These are phyloP conservation scores for Oryzaephilus surinamensis DNA, from an alignment of 1,140 invertebrate genomes.

Conservation along the genomic window DNA sequence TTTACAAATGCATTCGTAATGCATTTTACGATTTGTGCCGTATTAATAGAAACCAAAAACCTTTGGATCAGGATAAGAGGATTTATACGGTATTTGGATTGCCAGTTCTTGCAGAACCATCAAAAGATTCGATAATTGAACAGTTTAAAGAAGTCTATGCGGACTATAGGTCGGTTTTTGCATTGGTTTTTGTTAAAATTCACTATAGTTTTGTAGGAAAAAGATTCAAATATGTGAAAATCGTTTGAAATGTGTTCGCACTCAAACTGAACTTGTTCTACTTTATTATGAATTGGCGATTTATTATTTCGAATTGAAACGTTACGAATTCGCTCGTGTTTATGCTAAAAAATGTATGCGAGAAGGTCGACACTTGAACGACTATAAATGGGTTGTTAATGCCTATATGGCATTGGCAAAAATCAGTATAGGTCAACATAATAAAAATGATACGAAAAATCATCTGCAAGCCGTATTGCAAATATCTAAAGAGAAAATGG, in stretches of 20 bases:
- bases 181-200: not conserved
- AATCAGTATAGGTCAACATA: slow-evolving; percentile 41
- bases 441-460: slow-evolving; percentile 35
- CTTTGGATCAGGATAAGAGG: slow-evolving; percentile 22
- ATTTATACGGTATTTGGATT: slow-evolving; percentile 27
- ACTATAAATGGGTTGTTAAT: slow-evolving; percentile 39
- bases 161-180: slow-evolving; percentile 24
- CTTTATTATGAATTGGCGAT: slow-evolving; percentile 39
- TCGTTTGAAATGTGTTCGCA: slow-evolving; percentile 22
- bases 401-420: slow-evolving; percentile 39
- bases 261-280: slow-evolving; percentile 34
- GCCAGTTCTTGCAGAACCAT: slow-evolving; percentile 24
- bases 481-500: no score
- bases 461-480: not conserved
- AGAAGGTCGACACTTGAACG: slow-evolving; percentile 36
- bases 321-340: slow-evolving; percentile 42
- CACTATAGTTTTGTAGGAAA: slow-evolving; percentile 18
- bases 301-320: slow-evolving; percentile 39
- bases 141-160: slow-evolving; percentile 25
- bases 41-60: slow-evolving; percentile 19
- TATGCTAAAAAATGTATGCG: slow-evolving; percentile 42
- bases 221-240: slow-evolving; percentile 21
- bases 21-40: slow-evolving; percentile 26
- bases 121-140: slow-evolving; percentile 29
- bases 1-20: slow-evolving; percentile 24